Conservation (phyloP, 2,797 vertebrate genomes). For the Holocentrus rufus region DNA sequence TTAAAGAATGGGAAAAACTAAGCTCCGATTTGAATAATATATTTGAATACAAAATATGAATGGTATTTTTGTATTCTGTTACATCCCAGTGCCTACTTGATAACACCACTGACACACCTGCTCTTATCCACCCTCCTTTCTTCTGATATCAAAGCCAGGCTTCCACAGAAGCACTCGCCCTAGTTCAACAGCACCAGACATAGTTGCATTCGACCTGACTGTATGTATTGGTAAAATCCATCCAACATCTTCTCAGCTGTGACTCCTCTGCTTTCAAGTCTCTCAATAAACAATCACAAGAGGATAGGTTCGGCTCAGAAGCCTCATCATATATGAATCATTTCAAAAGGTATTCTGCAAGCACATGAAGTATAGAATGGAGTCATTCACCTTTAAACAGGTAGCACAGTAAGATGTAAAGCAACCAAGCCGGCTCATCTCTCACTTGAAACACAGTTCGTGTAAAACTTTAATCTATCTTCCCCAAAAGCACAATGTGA, state of each 20-base stretch:
- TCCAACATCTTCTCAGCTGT: neutral
- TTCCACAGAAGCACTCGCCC: neutral
- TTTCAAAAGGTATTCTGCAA: neutral
- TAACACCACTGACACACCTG: neutral
- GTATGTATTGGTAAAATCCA: neutral
- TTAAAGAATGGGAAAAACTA: too few relatives aligned
- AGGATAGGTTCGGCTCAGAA: neutral
- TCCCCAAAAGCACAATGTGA: constrained; percentile 23
- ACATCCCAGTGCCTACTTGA: neutral
- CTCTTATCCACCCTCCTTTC: neutral
- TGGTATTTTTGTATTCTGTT: too few relatives aligned
- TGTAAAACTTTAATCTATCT: constrained; percentile 20
- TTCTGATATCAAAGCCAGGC: neutral
- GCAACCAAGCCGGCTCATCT: constrained; percentile 10
- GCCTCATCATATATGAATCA: neutral
- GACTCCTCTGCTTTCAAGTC: neutral
- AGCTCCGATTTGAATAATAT: too few relatives aligned
- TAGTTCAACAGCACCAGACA: neutral
- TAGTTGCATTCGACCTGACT: neutral
- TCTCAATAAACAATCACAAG: neutral
- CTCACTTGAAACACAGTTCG: constrained; percentile 19
- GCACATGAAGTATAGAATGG: neutral
- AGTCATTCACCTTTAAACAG: too few relatives aligned
- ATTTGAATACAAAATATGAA: too few relatives aligned
- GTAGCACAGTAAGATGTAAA: constrained; percentile 12